phyloP scores from a whole-genome alignment of 2,888 invertebrate species.

The Cephus sareptanus region DNA sequence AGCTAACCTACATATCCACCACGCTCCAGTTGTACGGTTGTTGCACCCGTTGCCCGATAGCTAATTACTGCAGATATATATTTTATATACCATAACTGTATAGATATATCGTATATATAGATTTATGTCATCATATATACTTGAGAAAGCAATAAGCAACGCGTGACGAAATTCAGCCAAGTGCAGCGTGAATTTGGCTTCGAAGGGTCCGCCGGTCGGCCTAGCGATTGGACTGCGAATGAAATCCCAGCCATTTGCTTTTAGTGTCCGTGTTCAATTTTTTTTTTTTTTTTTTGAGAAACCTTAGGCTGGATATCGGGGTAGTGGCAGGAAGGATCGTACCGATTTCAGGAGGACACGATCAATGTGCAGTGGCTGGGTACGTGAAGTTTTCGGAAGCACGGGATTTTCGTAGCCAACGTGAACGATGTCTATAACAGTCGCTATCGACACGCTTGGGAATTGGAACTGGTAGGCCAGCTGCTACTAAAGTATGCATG shows the following conservation, averaged over 20 bases:
- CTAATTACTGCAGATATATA: conserved; percentile 35
- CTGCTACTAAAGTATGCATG: conserved; percentile 63
- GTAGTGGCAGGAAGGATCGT: not conserved
- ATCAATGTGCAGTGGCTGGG: not conserved
- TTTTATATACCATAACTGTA: not conserved
- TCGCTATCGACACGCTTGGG: conserved; percentile 60
- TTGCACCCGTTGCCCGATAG: conserved; percentile 32
- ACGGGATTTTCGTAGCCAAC: not conserved
- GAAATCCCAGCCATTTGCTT: not conserved
- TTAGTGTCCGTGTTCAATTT: not conserved
- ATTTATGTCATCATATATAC: not conserved
- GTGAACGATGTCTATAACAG: conserved; percentile 31
- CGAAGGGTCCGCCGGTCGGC: not conserved
- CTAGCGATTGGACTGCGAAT: not conserved
- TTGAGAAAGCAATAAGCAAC: not conserved
- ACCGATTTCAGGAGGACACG: not conserved
- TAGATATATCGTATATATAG: not conserved
- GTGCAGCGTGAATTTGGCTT: not conserved
- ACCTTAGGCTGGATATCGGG: not conserved
- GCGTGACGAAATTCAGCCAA: not conserved
- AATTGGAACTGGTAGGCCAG: conserved; percentile 58
- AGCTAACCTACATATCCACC: conserved; percentile 28
- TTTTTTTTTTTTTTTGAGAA: not conserved
- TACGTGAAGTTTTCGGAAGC: not conserved
- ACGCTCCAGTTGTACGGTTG: conserved; percentile 28